Percentiles rank a stretch among this genome's conserved stretches.
These are phyloP conservation scores for Lordiphosa mommai DNA, from an alignment of 1,140 invertebrate species.

Conservation along the genomic window DNA sequence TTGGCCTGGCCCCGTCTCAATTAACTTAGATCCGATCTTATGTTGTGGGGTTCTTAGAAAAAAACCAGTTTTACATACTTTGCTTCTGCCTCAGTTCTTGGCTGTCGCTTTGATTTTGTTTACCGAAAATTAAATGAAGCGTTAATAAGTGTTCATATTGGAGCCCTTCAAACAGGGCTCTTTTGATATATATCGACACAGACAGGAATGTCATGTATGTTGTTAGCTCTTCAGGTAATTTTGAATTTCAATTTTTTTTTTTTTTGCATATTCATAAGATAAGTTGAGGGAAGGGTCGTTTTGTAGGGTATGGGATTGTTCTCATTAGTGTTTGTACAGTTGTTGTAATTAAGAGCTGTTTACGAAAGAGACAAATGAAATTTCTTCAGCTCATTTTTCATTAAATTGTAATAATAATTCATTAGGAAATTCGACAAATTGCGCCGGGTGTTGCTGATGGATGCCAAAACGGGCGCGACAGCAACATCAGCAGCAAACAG, in stretches of 20 bases:
- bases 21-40: conserved; percentile 66
- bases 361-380: conserved; percentile 31
- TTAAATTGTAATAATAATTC: conserved; percentile 74
- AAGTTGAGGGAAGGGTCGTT: conserved; percentile 24
- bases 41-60: conserved; percentile 17
- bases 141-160: conserved; percentile 61
- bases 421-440: conserved; percentile 55
- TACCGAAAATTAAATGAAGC: conserved; percentile 61
- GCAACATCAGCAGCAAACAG: conserved; percentile 3
- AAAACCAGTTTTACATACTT: conserved; percentile 57
- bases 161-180: conserved; percentile 27
- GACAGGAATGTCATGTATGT: conserved; percentile 34
- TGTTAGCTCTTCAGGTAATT: conserved; percentile 5
- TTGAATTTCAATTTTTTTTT: conserved; percentile 4
- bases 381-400: conserved; percentile 61
- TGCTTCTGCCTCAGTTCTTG: conserved; percentile 9
- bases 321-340: conserved; percentile 40
- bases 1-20: conserved; percentile 47
- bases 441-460: conserved; percentile 33
- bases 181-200: conserved; percentile 46
- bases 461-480: conserved; percentile 24
- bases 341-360: conserved; percentile 59
- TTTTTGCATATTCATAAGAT: conserved; percentile 31
- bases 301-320: conserved; percentile 37
- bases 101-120: conserved; percentile 54